Percentiles rank a stretch among this genome's conserved stretches.
Evolutionary conservation across 2,113 vertebrate genomes (phyloP).

Genomic region (Todiramphus chloris): DNA sequence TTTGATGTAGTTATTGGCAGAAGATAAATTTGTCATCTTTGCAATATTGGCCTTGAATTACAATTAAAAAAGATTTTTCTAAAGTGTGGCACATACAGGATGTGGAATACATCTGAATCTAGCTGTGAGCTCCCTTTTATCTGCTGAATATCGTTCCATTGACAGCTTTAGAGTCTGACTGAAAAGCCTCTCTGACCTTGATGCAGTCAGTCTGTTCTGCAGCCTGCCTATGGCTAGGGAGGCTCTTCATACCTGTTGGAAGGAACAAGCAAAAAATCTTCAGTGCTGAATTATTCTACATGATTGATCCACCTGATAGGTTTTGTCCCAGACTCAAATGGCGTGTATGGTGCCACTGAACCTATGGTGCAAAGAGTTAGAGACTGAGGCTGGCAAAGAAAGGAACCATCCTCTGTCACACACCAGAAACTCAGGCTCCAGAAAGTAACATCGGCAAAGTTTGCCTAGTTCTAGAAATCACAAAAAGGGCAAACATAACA

Average conservation of each 20-base stretch:
- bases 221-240: not conserved
- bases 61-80: not conserved
- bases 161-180: not conserved
- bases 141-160: not conserved
- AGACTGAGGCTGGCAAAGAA: not conserved
- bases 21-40: not conserved
- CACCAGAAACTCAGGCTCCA: not conserved
- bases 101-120: not conserved
- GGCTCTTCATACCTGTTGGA: not conserved
- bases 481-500: slow-evolving; percentile 15
- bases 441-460: not conserved
- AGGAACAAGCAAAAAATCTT: not conserved
- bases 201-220: not conserved
- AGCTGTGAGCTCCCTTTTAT: not conserved
- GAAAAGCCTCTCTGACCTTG: not conserved
- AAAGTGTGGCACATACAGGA: not conserved
- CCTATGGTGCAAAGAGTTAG: not conserved
- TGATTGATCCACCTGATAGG: not conserved
- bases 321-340: not conserved
- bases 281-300: not conserved
- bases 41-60: not conserved
- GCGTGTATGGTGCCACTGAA: not conserved
- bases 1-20: not conserved
- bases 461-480: not conserved
- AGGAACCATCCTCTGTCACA: not conserved